phyloP scores from a whole-genome alignment of 1,140 invertebrate genomes.

The Drosophila prosaltans region DNA sequence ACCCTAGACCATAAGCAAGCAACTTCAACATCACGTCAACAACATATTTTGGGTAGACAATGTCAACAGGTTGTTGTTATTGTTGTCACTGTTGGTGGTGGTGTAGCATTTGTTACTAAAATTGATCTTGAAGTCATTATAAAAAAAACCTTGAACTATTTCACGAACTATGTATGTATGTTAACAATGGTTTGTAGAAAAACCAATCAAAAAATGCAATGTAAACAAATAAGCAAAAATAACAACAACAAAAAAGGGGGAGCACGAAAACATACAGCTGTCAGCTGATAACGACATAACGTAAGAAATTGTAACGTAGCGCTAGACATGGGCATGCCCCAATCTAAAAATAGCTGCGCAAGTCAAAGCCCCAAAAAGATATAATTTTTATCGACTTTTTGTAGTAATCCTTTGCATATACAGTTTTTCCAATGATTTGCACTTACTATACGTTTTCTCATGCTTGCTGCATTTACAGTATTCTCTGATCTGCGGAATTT shows the following conservation, averaged over 20 bases:
- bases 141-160: slow-evolving; percentile 8
- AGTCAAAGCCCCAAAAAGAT: slow-evolving; percentile 39
- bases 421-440: slow-evolving; percentile 1
- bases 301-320: slow-evolving; percentile 18
- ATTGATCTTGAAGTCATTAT: not conserved
- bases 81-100: not conserved
- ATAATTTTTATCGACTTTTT: slow-evolving; percentile 73
- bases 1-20: slow-evolving; percentile 6
- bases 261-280: slow-evolving; percentile 47
- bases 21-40: slow-evolving; percentile 35
- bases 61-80: slow-evolving; percentile 63
- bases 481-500: slow-evolving; percentile 48
- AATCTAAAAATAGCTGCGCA: slow-evolving; percentile 79
- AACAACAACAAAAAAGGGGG: slow-evolving; percentile 32
- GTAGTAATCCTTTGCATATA: slow-evolving; percentile 22
- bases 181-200: slow-evolving; percentile 19
- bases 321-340: slow-evolving; percentile 53
- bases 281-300: slow-evolving; percentile 30
- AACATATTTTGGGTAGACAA: slow-evolving; percentile 39
- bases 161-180: not conserved
- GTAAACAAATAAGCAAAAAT: slow-evolving; percentile 60
- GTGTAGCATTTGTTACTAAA: too few species aligned
- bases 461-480: slow-evolving; percentile 54
- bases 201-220: slow-evolving; percentile 41
- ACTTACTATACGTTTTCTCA: slow-evolving; percentile 64